Base-by-base conservation (phyloP, 2,888 invertebrate species). In the Thecophora atra region DNA sequence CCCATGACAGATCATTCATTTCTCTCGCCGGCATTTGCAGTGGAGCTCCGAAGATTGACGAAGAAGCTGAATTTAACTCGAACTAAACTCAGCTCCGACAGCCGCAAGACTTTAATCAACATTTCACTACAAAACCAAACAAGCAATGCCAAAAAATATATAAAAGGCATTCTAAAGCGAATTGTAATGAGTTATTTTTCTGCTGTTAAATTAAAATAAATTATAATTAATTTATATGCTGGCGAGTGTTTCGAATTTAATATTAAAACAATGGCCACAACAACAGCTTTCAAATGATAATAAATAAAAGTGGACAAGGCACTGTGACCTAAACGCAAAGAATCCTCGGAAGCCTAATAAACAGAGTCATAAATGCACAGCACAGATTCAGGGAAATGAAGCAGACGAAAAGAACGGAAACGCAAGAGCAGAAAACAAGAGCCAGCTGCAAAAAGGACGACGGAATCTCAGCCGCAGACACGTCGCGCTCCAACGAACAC, bases 401-500 rank as follows among this genome's bases (percentile, higher is more conserved):
- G 8, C n/a, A 54, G n/a, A 2, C 7, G 51, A 15, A 51, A 51
- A 51, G 51, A n/a, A 15, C 5, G 13, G 13, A n/a, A 51, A 21
- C 24, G 54, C 8, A 28, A 28, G 26, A 28, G 26, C 13, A 2
- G 8, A 28, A 26, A 58, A 11, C 15, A 21, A 21, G 19, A 15
- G 17, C 47, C 47, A n/a, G 17, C 47, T 47, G 47, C 47, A 11
- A 47, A 47, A 47, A 15, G 47, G 47, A n/a, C 47, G 47, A 15
- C 47, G 13, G 24, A 58, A 58, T 28, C 58, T 26, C 3, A 7
- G 58, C 28, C 15, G 24, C 21, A 15, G 24, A 26, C 24, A 58
- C 24, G 24, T 28, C 24, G 24, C 58, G 58, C 26, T 21, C 51
- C 26, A 69, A 58, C 70, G 37, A 63, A 51, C 62, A 62, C n/a